These are phyloP conservation scores for Rousettus madagascariensis DNA, from an alignment of 2,797 vertebrate species.

Conservation along the genomic window DNA sequence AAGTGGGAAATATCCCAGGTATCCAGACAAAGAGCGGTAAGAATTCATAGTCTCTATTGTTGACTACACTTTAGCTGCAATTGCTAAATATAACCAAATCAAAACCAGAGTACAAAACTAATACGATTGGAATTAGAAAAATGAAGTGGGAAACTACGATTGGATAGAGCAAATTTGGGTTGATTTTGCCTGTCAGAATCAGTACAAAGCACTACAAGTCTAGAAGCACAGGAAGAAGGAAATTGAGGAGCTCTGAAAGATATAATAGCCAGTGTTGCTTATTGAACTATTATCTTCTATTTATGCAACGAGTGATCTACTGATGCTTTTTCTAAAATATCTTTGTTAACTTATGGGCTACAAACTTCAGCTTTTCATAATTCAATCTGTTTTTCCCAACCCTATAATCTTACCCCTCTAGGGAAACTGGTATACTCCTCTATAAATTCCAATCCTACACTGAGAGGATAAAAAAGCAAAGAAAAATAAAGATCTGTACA, in stretches of 20 bases:
- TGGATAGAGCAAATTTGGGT: not conserved
- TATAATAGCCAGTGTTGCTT: not conserved
- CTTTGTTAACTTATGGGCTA: not conserved
- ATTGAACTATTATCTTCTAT: not conserved
- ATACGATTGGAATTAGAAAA: not conserved
- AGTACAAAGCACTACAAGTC: not conserved
- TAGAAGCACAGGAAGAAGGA: not conserved
- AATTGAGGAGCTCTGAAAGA: not conserved
- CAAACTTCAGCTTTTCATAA: not conserved
- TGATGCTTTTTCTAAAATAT: not conserved
- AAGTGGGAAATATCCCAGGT: not conserved
- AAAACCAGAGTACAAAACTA: not conserved
- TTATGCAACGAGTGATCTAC: not conserved
- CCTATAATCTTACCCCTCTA: not conserved
- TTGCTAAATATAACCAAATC: not conserved
- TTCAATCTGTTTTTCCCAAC: not conserved
- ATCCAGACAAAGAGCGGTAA: not conserved
- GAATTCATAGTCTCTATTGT: not conserved
- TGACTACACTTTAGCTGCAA: not conserved
- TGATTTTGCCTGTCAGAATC: not conserved
- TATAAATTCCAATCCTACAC: not conserved
- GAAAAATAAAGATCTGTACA: not conserved
- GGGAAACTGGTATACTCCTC: not conserved
- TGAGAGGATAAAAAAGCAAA: not conserved
- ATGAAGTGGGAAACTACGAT: not conserved